Conservation (phyloP, 1,140 invertebrate genomes). For the Harpegnathos saltator region DNA sequence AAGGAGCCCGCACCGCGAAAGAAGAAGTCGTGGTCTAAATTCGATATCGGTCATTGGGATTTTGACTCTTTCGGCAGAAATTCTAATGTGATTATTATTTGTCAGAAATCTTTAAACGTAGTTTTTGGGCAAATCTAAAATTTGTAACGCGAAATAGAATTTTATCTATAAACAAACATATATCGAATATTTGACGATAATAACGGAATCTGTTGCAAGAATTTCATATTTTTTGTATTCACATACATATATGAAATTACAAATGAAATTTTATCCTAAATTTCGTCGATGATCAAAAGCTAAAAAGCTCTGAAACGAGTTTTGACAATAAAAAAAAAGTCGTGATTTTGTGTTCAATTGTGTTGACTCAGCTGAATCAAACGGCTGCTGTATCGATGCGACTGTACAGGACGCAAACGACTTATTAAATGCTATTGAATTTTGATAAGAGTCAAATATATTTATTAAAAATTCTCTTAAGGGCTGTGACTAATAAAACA, state of each 20-base stretch:
- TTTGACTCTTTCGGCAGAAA: neutral
- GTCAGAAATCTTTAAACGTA: neutral
- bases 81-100: neutral
- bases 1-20: neutral
- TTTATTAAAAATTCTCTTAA: neutral
- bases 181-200: too few species aligned
- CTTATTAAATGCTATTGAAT: neutral
- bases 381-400: neutral
- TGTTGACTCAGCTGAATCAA: neutral
- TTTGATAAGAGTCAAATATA: neutral
- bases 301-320: too few species aligned
- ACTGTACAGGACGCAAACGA: too few species aligned
- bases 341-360: neutral
- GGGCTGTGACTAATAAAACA: neutral
- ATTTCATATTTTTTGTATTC: too few species aligned
- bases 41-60: conserved; percentile 4
- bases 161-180: too few species aligned
- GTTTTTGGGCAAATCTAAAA: too few species aligned
- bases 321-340: neutral
- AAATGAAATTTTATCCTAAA: too few species aligned
- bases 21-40: conserved; percentile 36
- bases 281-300: too few species aligned
- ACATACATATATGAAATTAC: too few species aligned
- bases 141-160: too few species aligned
- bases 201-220: too few species aligned